These are phyloP conservation scores for Chitala chitala DNA, from an alignment of 2,113 vertebrate species.

Conservation along the genomic window DNA sequence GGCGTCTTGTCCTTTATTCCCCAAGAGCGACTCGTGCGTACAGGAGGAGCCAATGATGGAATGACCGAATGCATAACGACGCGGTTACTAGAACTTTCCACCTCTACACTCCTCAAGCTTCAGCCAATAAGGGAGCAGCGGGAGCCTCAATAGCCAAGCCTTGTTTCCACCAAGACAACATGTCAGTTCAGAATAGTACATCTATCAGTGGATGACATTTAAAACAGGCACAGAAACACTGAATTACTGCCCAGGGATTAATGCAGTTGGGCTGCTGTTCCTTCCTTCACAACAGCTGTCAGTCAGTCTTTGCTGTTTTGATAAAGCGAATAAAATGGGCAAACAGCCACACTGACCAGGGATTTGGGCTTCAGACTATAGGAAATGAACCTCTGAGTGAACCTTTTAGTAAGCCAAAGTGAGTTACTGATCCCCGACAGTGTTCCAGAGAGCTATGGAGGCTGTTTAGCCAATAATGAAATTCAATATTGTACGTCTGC, in stretches of 20 bases:
- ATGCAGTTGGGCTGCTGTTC: not conserved
- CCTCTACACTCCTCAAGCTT: not conserved
- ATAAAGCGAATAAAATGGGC: not conserved
- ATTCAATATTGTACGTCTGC: not conserved
- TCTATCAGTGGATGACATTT: constrained; percentile 16
- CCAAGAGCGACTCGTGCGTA: not conserved
- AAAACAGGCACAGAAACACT: not conserved
- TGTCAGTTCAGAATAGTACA: not conserved
- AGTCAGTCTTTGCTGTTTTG: not conserved
- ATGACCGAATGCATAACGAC: not conserved
- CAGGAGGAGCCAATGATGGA: not conserved
- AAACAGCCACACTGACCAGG: not conserved
- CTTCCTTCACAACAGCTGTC: too few relatives aligned
- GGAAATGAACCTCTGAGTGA: not conserved
- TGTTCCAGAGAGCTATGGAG: not conserved
- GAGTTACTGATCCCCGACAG: not conserved
- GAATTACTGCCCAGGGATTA: not conserved
- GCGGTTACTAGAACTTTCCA: not conserved
- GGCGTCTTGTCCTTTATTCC: too few relatives aligned
- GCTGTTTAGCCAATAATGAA: not conserved
- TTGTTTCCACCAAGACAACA: not conserved
- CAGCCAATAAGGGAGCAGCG: not conserved
- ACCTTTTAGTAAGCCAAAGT: not conserved
- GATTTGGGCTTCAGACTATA: not conserved
- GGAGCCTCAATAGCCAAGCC: not conserved